Evolutionary conservation across 2,797 vertebrate species (phyloP).

Genomic region (Chrosomus eos): DNA sequence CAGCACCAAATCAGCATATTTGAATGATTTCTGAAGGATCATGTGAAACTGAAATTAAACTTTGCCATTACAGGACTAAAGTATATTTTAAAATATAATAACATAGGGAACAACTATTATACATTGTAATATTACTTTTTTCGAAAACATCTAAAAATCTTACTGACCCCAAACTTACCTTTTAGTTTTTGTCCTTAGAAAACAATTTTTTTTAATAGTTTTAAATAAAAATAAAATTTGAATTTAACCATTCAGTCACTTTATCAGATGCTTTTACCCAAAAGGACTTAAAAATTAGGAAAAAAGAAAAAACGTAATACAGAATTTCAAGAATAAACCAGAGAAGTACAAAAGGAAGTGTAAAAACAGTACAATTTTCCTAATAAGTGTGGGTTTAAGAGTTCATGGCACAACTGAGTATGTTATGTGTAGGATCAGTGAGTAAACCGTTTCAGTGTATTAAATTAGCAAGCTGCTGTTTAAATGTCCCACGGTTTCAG

Average conservation of each 20-base stretch:
- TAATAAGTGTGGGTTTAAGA: background rate
- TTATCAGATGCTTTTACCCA: background rate
- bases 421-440: conserved; percentile 6
- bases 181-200: background rate
- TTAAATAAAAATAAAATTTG: background rate
- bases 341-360: background rate
- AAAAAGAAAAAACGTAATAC: background rate
- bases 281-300: background rate
- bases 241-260: background rate
- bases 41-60: background rate
- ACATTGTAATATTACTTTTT: background rate
- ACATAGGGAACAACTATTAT: background rate
- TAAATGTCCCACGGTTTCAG: conserved; percentile 5
- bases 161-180: background rate
- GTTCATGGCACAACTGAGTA: conserved; percentile 16
- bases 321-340: background rate
- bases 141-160: background rate
- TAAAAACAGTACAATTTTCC: background rate
- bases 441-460: background rate
- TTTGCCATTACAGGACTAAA: background rate
- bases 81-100: background rate
- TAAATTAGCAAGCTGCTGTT: background rate
- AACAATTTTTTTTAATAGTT: background rate
- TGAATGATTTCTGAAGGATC: background rate
- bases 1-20: background rate